Evolutionary conservation across 2,888 invertebrate genomes (phyloP), one percentile per base, ranked within the genome.

Genomic region (Brachyopa scutellaris): DNA sequence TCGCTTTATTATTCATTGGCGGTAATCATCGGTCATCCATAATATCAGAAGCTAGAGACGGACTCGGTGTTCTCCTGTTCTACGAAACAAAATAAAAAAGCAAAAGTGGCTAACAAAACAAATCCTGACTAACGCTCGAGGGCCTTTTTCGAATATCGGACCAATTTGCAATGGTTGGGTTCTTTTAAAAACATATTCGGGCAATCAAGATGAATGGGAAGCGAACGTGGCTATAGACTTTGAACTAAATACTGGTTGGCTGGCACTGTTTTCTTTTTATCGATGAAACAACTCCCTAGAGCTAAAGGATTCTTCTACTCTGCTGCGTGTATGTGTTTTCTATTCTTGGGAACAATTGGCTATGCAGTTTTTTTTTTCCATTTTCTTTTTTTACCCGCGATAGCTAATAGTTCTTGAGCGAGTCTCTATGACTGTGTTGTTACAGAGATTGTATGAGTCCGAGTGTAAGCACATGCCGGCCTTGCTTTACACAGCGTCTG

Each of bases 21-120:
- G 77, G 82, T 77, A 82, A 82, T 82, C 82, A 82, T 82, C 76
- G 82, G 82, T 61, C 82, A 82, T 76, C 77, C 82, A 82, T 82
- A 82, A 82, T 82, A 82, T 82, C 82, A 82, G 82, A 82, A 82
- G 82, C 82, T 82, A 82, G 82, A 82, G 61, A 77, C 72, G n/a
- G n/a, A n/a, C 31, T 53, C 21, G 45, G 64, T 66, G 47, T 72
- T 66, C 70, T 72, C 76, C 82, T 66, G 47, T 72, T 66, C 70
- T 72, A 82, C 82, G 69, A 74, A n/a, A 64, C 77, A 62, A 31
- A 57, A n/a, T n/a, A n/a, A 62, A 70, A 66, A 66, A 73, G 45
- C 51, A 73, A 38, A 26, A 33, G 55, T 51, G 42, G 33, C 36
- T 51, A 74, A 80, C 80, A 69, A 82, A 76, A 82, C 76, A 76